Evolutionary conservation across 2,888 invertebrate species (phyloP).

Genomic region (Platycheirus rosarum): DNA sequence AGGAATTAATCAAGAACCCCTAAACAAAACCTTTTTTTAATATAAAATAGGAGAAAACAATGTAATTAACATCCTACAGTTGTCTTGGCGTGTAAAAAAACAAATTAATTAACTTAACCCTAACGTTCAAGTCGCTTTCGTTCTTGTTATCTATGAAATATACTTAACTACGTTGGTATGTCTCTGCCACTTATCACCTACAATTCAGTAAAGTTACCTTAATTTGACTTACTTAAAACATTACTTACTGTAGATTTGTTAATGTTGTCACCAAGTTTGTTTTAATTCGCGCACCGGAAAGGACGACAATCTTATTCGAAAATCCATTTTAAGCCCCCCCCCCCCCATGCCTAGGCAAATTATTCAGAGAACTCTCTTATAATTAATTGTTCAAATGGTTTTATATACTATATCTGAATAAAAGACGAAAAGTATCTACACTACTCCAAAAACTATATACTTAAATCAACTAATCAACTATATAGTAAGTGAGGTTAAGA

Average conservation of each 20-base stretch:
- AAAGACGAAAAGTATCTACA: not conserved
- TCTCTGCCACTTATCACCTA: constrained; percentile 2
- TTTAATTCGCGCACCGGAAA: constrained; percentile 20
- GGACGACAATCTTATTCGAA: constrained; percentile 4
- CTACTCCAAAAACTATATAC: no score
- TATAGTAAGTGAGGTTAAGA: constrained; percentile 1
- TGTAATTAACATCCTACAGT: no score
- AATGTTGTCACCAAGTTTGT: constrained; percentile 38
- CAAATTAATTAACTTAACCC: no score
- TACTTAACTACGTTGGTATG: constrained; percentile 3
- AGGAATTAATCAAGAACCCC: no score
- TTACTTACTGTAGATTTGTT: constrained; percentile 15
- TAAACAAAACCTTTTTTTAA: no score
- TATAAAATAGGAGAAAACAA: no score
- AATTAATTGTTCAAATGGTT: not conserved
- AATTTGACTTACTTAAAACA: constrained; percentile 2
- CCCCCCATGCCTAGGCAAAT: no score
- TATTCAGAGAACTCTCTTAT: constrained; percentile 8
- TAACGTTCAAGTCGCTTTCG: no score
- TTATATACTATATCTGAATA: not conserved
- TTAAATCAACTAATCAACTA: no score
- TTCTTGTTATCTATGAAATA: no score
- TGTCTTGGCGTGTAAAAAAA: no score
- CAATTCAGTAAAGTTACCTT: constrained; percentile 21
- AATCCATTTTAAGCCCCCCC: constrained; percentile 24